A percentile compares a stretch with the other conserved stretches of the same genome.
phyloP scores from a whole-genome alignment of 2,888 invertebrate genomes.

The Glaucopsyche alexis region DNA sequence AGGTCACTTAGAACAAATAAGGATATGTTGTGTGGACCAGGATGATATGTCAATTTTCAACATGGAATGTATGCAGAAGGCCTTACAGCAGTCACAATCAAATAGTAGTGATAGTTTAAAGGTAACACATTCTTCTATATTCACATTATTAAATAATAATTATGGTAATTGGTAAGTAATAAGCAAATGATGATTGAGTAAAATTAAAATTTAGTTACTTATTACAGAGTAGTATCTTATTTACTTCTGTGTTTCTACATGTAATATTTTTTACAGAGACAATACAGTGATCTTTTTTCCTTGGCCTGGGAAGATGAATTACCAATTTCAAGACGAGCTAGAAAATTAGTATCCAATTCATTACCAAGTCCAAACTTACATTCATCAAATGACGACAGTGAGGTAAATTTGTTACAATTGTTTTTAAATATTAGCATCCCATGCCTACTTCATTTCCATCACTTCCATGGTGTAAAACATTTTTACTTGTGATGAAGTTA shows the following conservation, averaged over 20 bases:
- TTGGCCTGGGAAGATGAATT: constrained; percentile 94
- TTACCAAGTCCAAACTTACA: constrained; percentile 78
- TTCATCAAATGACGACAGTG: constrained; percentile 90
- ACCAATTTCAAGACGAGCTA: constrained; percentile 81
- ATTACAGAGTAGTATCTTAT: too few species aligned
- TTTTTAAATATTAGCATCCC: neutral
- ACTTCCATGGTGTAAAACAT: too few species aligned
- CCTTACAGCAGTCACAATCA: constrained; percentile 92
- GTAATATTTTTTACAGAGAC: constrained; percentile 79
- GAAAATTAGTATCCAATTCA: constrained; percentile 81
- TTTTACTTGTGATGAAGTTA: too few species aligned
- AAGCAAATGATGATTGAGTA: too few species aligned
- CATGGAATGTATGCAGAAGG: constrained; percentile 94
- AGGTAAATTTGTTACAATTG: constrained; percentile 60
- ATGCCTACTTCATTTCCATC: too few species aligned
- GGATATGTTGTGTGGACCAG: constrained; percentile 85
- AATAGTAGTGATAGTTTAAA: constrained; percentile 93
- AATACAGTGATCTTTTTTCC: constrained; percentile 93
- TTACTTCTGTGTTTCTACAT: too few species aligned
- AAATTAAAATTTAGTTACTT: too few species aligned
- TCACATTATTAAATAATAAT: neutral
- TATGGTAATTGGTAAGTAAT: too few species aligned
- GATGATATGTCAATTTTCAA: constrained; percentile 90
- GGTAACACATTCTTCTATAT: constrained; percentile 52
- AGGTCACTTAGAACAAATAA: constrained; percentile 94